Conservation (phyloP, 2,797 vertebrate species). For the Cossypha dichroa region DNA sequence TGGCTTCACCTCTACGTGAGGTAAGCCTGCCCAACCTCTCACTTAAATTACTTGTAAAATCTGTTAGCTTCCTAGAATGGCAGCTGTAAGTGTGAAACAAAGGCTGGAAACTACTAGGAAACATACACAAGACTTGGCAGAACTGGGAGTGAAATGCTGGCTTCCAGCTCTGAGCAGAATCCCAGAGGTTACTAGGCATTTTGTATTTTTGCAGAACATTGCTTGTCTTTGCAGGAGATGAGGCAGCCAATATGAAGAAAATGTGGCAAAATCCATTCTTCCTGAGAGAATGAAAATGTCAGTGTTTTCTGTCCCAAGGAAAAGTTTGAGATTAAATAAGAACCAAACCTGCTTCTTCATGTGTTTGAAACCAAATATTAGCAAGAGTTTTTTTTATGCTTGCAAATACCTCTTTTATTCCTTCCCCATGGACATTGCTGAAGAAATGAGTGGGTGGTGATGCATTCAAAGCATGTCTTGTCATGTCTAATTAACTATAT, state of each 20-base stretch:
- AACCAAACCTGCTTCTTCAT: not conserved
- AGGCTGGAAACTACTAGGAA: not conserved
- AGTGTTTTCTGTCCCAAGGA: not conserved
- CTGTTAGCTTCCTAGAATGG: not conserved
- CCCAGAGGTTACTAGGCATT: not conserved
- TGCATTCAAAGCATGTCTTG: slow-evolving; percentile 17
- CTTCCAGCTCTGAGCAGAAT: not conserved
- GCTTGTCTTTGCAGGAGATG: not conserved
- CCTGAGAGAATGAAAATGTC: not conserved
- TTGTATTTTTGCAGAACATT: slow-evolving; percentile 6
- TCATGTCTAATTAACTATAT: slow-evolving; percentile 11
- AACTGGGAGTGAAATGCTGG: not conserved
- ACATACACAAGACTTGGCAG: not conserved
- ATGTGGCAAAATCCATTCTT: not conserved
- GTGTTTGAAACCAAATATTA: not conserved
- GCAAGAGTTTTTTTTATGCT: not conserved
- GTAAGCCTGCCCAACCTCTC: not conserved
- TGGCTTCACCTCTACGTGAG: not conserved
- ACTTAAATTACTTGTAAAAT: not conserved
- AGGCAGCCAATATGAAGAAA: not conserved
- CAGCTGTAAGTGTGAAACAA: not conserved
- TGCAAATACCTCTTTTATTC: not conserved
- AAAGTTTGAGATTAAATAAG: slow-evolving; percentile 10
- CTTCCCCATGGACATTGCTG: not conserved
- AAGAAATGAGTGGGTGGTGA: not conserved